Percentiles rank a stretch among this genome's conserved stretches.
Conservation (phyloP, 2,113 vertebrate genomes). For the Brienomyrus longianalis region DNA sequence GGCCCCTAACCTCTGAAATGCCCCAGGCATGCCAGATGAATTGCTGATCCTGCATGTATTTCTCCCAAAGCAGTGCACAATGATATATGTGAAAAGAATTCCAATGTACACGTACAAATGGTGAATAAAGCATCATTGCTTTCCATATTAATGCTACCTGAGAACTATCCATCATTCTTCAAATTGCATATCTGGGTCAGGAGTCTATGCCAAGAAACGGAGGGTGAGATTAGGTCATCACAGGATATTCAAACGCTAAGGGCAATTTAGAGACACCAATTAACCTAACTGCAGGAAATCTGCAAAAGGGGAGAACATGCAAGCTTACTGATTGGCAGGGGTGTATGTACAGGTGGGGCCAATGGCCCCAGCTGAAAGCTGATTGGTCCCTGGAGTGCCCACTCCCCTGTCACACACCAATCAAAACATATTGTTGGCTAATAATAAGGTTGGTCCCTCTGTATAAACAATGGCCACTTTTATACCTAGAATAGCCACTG, state of each 20-base stretch:
- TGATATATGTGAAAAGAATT: not conserved
- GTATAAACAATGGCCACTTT: not conserved
- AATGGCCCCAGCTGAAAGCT: not conserved
- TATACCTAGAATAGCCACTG: not conserved
- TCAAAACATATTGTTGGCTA: not conserved
- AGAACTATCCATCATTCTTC: not conserved
- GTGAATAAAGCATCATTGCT: not conserved
- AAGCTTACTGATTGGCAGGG: not conserved
- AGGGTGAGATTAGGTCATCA: not conserved
- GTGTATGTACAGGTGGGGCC: not conserved
- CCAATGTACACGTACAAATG: not conserved
- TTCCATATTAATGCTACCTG: not conserved
- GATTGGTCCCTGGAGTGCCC: not conserved
- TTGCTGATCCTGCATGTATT: not conserved
- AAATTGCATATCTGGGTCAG: not conserved
- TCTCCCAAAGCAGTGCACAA: not conserved
- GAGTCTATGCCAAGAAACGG: not conserved
- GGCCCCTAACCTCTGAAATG: not conserved
- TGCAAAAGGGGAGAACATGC: not conserved
- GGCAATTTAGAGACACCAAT: not conserved
- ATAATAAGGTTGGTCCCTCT: not conserved
- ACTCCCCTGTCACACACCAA: not conserved
- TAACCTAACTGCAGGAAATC: not conserved
- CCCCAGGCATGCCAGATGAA: not conserved
- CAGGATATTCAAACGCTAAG: not conserved